Percentiles rank a stretch among this genome's conserved stretches.
These are phyloP conservation scores for Papilio aristodemus DNA, from an alignment of 1,140 invertebrate species.

Conservation along the genomic window DNA sequence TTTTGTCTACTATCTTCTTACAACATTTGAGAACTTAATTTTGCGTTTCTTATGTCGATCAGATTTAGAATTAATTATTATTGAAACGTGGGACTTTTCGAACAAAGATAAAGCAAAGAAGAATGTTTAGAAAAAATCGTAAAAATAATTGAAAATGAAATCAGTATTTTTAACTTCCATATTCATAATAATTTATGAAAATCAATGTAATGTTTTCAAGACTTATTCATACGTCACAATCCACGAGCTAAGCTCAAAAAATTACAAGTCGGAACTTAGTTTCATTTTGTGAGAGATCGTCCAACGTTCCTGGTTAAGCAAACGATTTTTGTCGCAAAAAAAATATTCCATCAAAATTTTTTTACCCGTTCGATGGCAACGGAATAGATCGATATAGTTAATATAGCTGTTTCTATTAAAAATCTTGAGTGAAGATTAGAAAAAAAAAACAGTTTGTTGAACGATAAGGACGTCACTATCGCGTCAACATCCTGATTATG, in stretches of 20 bases:
- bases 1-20: no score
- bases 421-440: constrained; percentile 24
- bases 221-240: constrained; percentile 10
- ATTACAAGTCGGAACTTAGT: constrained; percentile 3
- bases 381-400: neutral
- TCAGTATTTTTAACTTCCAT: no score
- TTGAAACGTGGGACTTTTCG: no score
- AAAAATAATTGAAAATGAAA: no score
- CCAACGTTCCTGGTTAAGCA: neutral
- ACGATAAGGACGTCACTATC: constrained; percentile 60
- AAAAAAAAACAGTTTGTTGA: constrained; percentile 47
- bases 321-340: neutral
- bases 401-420: neutral
- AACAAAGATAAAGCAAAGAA: no score
- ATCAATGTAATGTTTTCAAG: neutral
- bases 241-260: neutral
- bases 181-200: neutral
- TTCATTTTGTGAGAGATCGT: constrained; percentile 9
- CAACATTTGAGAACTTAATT: no score
- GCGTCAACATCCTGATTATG: constrained; percentile 67
- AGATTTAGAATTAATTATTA: no score
- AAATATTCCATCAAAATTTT: neutral
- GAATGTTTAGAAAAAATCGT: no score
- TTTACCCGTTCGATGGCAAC: no score
- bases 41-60: no score